Base-by-base conservation (phyloP, 1,140 invertebrate genomes). In the Drosophila fuyamai region DNA sequence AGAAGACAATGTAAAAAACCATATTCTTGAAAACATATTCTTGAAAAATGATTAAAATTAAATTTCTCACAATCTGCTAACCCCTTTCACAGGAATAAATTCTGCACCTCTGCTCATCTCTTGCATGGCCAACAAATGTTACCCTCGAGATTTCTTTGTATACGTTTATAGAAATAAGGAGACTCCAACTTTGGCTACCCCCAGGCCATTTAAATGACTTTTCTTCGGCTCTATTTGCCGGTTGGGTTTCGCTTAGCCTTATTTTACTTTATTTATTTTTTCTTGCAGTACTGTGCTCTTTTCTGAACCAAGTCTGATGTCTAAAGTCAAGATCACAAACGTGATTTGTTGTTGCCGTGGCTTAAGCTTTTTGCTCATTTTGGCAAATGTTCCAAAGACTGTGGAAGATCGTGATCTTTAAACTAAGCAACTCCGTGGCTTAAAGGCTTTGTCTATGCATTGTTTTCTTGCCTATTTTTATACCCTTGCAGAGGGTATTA, bases 241-340 rank as follows among this genome's bases (percentile, higher is more conserved):
- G 66, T 73, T 86, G 43, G 62, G 72, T 80, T 62, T 79, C 43
- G 61, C 54, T 47, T 60, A 51, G 36, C 57, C 61, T 32, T 60
- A 46, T 63, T 78, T 66, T 35, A 32, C 65, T 65, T 75, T 59
- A 48, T 63, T 58, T 50, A 36, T 48, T 57, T 38, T 48, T 79
- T 67, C n/a, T 23, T 18, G 23, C n/a, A 27, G 58, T 46, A 61
- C 54, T 66, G 59, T 63, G 65, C 60, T 60, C 63, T 79, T 76
- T 71, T 48, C 50, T 57, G 67, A 36, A 43, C 51, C 43, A 56
- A 40, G 61, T 40, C 62, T 41, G 53, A 77, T 77, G 71, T 83
- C 83, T 83, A 88, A 88, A 88, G 83, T 88, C 83, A 88, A 88
- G 83, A 88, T 89, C 83, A 88, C 80, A 88, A 88, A 79, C 83